These are phyloP conservation scores for Trididemnum miniatum DNA, from an alignment of 23 tunicate genomes.

Conservation along the genomic window DNA sequence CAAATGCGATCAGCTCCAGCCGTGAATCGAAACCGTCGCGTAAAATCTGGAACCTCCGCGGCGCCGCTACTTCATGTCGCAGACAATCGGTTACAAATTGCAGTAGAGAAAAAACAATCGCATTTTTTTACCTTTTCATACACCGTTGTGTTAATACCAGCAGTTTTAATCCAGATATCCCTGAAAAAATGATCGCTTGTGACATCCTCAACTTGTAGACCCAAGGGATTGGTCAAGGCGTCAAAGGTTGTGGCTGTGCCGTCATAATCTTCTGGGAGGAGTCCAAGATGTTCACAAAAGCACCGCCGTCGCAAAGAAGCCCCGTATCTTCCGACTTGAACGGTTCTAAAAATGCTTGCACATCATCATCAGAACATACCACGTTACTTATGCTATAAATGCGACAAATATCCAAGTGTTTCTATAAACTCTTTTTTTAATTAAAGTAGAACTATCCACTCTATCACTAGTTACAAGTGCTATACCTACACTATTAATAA, in stretches of 20 bases:
- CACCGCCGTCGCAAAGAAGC: slow-evolving; percentile 68
- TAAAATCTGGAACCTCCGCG: too few relatives aligned
- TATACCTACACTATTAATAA: too few relatives aligned
- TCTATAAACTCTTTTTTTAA: too few relatives aligned
- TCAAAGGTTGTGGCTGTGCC: slow-evolving; percentile 60
- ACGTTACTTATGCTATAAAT: too few relatives aligned
- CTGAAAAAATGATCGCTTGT: slow-evolving; percentile 73
- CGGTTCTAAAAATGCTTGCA: slow-evolving; percentile 48
- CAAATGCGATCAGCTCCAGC: too few relatives aligned
- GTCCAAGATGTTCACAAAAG: slow-evolving; percentile 88
- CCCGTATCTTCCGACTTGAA: slow-evolving; percentile 74
- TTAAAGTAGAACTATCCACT: too few relatives aligned
- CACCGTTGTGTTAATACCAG: slow-evolving; percentile 78
- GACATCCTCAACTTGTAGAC: slow-evolving; percentile 47
- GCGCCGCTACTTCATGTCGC: too few relatives aligned
- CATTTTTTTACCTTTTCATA: slow-evolving; percentile 69
- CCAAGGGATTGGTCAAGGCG: slow-evolving; percentile 55
- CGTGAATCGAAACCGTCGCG: too few relatives aligned
- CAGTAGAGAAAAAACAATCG: not conserved
- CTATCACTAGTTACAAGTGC: too few relatives aligned
- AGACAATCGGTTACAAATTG: too few relatives aligned
- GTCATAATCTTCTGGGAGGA: slow-evolving; percentile 69
- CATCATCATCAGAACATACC: too few relatives aligned
- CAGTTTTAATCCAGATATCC: slow-evolving; percentile 72
- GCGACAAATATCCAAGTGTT: too few relatives aligned